phyloP scores from a whole-genome alignment of 2,888 invertebrate species.

The Argyresthia goedartella region DNA sequence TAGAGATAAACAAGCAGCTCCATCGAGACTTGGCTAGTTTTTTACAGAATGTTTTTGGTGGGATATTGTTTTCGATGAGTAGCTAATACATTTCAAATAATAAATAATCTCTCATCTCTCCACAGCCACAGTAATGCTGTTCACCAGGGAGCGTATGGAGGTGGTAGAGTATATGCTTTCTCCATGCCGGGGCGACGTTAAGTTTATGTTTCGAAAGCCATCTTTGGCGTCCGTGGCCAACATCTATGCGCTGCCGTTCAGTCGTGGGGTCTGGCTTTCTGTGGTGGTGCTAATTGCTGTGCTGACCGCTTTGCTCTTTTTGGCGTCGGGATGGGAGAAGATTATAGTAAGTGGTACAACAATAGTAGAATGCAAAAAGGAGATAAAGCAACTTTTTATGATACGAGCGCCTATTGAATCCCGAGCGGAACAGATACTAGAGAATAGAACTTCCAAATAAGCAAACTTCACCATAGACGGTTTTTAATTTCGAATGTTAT shows the following conservation, averaged over 20 bases:
- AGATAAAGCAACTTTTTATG: no score
- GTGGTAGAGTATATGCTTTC: slow-evolving; percentile 2
- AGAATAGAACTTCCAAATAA: no score
- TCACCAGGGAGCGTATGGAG: not conserved
- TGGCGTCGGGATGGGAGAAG: not conserved
- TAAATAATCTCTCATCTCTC: no score
- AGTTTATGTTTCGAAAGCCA: slow-evolving; percentile 14
- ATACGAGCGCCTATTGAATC: no score
- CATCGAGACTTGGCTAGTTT: no score
- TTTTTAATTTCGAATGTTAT: no score
- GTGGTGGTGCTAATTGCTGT: slow-evolving; percentile 1
- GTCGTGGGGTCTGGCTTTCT: slow-evolving; percentile 11
- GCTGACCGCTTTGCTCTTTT: not conserved
- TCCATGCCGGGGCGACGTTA: slow-evolving; percentile 7
- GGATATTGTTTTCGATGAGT: not conserved
- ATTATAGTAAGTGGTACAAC: not conserved
- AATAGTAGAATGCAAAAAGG: not conserved
- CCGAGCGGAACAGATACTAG: no score
- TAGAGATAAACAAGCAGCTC: no score
- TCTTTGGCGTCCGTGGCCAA: slow-evolving; percentile 13
- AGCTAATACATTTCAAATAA: not conserved
- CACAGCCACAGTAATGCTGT: not conserved
- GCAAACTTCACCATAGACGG: no score
- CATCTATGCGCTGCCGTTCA: slow-evolving; percentile 15
- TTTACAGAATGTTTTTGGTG: no score